Evolutionary conservation across 2,888 invertebrate genomes (phyloP), one percentile per base, ranked within the genome.

Genomic region (Dysmachus trigonus): DNA sequence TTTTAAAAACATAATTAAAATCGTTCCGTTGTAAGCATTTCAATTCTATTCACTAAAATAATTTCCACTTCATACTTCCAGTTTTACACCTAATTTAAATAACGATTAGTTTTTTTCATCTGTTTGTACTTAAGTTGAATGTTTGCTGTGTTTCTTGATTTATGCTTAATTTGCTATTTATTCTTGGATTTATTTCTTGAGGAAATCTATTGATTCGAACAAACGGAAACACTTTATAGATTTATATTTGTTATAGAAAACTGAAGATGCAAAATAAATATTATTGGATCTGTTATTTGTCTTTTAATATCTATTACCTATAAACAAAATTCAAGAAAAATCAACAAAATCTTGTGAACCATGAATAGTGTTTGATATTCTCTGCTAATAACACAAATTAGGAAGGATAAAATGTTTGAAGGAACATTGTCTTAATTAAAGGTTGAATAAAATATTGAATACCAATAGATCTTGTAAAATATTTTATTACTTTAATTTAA

Each of bases 171-270:
- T 82, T 71, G 15, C 33, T 82, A 51, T 62, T 22, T 62, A 27
- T 62, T 62, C 27, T 62, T 22, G 10, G 27, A 62, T n/a, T 18
- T 35, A 35, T 82, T 82, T 79, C 18, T 35, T 53, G 62, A 82
- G 3, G 62, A 82, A 41, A 18, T 62, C n/a, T 10, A 18, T 82
- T 18, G n/a, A 62, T 35, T 71, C 35, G 71, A 82, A 31, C 38
- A 82, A 82, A 22, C 41, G 79, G 31, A 27, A 47, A 35, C 35
- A 33, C 62, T 62, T 62, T 82, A n/a, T 82, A 82, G 71, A 35
- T 62, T 82, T 82, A 71, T 82, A 62, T 82, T 82, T 82, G 82
- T 82, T 82, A 82, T 82, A 82, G 31, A 82, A 82, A 82, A 22
- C 27, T 79, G 27, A 82, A 62, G 71, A 82, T 62, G 35, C 71